Conservation (phyloP, 1,140 invertebrate genomes). For the Pseudomyrmex pallidus region DNA sequence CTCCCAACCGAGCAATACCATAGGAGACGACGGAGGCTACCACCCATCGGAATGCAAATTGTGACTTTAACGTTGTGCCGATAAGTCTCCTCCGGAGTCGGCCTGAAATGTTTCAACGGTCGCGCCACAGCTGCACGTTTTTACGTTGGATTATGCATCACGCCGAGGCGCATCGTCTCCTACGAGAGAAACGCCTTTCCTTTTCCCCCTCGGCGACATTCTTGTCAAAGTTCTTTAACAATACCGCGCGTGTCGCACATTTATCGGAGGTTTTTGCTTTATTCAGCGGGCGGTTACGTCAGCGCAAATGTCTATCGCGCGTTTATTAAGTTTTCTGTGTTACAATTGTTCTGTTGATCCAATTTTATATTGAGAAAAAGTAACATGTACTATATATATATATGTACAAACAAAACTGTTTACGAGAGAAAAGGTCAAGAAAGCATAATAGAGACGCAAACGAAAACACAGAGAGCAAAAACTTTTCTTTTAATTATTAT, state of each 20-base stretch:
- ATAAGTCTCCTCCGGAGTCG: constrained; percentile 37
- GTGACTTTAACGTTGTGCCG: constrained; percentile 51
- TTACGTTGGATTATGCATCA: constrained; percentile 57
- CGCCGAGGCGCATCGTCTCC: constrained; percentile 47
- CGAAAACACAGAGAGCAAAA: no score
- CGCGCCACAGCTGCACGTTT: constrained; percentile 44
- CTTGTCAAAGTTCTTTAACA: constrained; percentile 41
- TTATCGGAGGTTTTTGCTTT: constrained; percentile 6
- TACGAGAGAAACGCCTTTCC: constrained; percentile 55
- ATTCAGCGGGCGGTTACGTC: not conserved
- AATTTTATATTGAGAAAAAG: no score
- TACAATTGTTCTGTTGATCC: no score
- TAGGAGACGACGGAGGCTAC: constrained; percentile 50
- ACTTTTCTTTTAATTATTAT: no score
- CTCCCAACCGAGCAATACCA: constrained; percentile 49
- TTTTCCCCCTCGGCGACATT: constrained; percentile 46
- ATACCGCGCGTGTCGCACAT: not conserved
- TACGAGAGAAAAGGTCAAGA: no score
- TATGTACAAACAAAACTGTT: no score
- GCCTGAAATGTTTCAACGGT: constrained; percentile 63
- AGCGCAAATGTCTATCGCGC: not conserved
- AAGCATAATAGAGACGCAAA: no score
- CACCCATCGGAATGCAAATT: constrained; percentile 70
- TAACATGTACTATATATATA: no score
- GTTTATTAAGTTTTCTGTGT: no score